Evolutionary conservation across 2,888 invertebrate genomes (phyloP).

Genomic region (Amphipoea lucens): DNA sequence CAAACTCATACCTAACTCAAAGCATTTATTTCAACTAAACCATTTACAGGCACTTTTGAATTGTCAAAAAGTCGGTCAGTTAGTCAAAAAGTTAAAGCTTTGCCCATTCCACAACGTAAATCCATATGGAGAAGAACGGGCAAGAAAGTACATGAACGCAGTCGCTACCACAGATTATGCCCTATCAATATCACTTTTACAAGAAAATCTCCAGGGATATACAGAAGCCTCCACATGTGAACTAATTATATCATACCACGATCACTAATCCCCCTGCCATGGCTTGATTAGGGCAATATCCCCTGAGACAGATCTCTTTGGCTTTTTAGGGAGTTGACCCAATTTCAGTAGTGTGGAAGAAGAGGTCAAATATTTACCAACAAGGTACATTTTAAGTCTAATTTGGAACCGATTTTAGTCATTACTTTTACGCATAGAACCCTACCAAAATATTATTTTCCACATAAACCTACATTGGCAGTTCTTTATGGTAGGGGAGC

Average conservation of each 20-base stretch:
- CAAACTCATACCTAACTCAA: too few relatives aligned
- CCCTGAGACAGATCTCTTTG: constrained; percentile 49
- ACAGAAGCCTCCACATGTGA: constrained; percentile 25
- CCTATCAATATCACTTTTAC: constrained; percentile 16
- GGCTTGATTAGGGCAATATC: constrained; percentile 49
- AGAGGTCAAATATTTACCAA: constrained; percentile 22
- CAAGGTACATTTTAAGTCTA: not conserved
- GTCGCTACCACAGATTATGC: not conserved
- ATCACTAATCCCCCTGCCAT: constrained; percentile 48
- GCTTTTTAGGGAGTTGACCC: constrained; percentile 43
- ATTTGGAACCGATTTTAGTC: not conserved
- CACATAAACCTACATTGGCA: too few relatives aligned
- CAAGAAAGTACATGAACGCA: not conserved
- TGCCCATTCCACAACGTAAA: too few relatives aligned
- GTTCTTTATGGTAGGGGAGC: too few relatives aligned
- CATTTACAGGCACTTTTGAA: too few relatives aligned
- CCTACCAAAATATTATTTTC: not conserved
- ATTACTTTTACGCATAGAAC: not conserved
- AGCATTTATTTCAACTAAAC: too few relatives aligned
- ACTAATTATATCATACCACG: constrained; percentile 51
- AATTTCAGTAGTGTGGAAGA: constrained; percentile 18
- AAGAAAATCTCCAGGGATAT: constrained; percentile 17
- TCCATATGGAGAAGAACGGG: too few relatives aligned
- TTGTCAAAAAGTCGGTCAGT: too few relatives aligned
- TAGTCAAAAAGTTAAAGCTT: too few relatives aligned